Conservation (phyloP, 2,113 vertebrate genomes). For the Cavia porcellus region DNA sequence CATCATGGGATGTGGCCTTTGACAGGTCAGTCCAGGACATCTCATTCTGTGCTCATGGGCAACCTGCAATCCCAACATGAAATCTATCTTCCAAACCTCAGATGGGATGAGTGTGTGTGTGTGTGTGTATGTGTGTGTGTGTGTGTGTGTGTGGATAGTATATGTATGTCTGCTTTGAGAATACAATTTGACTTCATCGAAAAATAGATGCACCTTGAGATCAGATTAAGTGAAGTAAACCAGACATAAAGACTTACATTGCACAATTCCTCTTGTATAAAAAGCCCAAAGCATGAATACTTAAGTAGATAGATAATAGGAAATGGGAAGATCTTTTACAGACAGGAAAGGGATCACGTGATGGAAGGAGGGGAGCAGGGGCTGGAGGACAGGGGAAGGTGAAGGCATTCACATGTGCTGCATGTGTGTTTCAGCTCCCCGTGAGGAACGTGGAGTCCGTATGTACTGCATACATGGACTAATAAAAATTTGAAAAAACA, state of each 20-base stretch:
- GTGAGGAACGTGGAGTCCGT: not conserved
- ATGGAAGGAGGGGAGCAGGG: not conserved
- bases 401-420: not conserved
- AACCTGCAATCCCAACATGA: accelerated
- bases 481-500: not conserved
- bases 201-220: not conserved
- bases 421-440: not conserved
- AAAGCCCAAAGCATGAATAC: not conserved
- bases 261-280: not conserved
- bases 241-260: not conserved
- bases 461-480: not conserved
- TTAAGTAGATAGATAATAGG: not conserved
- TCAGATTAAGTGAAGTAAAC: not conserved
- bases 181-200: not conserved
- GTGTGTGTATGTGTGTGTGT: not conserved
- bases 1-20: not conserved
- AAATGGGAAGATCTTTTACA: not conserved
- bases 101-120: not conserved
- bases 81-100: not conserved
- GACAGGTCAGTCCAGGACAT: accelerated
- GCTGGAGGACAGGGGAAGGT: not conserved
- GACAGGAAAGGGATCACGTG: not conserved
- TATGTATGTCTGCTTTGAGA: not conserved
- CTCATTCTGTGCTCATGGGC: not conserved
- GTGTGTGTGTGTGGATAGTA: not conserved